Evolutionary conservation across 2,797 vertebrate genomes (phyloP).

Genomic region (Hapalemur alaotrensis): DNA sequence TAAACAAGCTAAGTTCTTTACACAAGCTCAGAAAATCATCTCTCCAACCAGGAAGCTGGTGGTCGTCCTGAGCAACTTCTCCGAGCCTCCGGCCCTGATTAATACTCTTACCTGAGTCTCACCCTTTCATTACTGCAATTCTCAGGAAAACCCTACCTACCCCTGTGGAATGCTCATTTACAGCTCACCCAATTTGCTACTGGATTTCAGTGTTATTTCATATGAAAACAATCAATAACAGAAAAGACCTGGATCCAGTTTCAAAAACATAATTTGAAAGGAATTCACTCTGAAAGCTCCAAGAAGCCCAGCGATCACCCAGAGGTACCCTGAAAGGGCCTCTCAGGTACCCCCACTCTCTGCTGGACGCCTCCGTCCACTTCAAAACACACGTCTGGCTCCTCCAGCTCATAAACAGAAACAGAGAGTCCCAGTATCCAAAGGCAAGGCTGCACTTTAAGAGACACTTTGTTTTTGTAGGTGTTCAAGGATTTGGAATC

Average conservation of each 20-base stretch:
- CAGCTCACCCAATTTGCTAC: background rate
- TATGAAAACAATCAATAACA: constrained; percentile 15
- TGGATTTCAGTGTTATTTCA: constrained; percentile 47
- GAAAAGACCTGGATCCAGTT: constrained; percentile 1
- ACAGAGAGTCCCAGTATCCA: background rate
- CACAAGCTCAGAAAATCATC: background rate
- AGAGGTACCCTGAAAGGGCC: background rate
- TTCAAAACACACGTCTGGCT: background rate
- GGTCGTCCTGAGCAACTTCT: rapidly evolving
- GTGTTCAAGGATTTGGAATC: constrained; percentile 59
- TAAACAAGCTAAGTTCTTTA: background rate
- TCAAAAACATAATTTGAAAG: constrained; percentile 41
- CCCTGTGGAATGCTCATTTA: background rate
- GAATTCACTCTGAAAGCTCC: constrained; percentile 2
- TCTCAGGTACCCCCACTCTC: background rate
- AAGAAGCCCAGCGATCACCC: background rate
- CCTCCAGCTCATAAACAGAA: background rate
- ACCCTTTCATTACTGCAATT: background rate
- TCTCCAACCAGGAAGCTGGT: background rate
- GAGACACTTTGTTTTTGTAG: constrained; percentile 68
- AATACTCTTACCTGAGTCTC: background rate
- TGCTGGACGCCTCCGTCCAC: background rate
- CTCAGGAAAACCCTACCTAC: background rate
- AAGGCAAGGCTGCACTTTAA: background rate
- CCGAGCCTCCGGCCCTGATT: background rate